Conservation (phyloP, 2,888 invertebrate species). For the Brachyptera putata region DNA sequence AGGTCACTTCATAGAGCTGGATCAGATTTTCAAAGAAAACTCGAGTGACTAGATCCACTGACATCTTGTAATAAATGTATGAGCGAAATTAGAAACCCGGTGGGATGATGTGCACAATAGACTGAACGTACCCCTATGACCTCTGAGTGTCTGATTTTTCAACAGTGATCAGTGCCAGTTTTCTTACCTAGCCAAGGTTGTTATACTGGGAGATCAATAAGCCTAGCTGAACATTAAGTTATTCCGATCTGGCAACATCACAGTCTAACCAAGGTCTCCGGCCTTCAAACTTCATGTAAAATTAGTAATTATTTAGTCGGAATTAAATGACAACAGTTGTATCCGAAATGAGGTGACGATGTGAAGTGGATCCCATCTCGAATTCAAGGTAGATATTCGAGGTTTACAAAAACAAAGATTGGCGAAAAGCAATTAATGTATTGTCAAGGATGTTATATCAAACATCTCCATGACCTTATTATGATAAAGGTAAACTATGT, state of each 20-base stretch:
- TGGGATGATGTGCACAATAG: conserved; percentile 1
- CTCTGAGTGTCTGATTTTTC: conserved; percentile 12
- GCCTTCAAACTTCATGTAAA: not conserved
- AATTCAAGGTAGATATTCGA: no score
- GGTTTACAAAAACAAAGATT: no score
- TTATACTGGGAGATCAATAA: conserved; percentile 4
- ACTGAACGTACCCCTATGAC: conserved; percentile 4
- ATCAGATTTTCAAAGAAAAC: no score
- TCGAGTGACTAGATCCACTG: no score
- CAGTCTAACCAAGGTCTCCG: conserved; percentile 7
- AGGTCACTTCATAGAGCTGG: no score
- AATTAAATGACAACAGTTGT: no score
- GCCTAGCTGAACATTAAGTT: conserved; percentile 13
- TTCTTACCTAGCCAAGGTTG: conserved; percentile 2
- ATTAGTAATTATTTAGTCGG: not conserved
- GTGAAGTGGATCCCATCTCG: no score
- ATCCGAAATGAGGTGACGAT: no score
- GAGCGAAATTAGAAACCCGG: no score
- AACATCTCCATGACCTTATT: conserved; percentile 11
- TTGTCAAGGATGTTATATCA: not conserved
- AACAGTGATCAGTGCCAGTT: not conserved
- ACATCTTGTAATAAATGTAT: no score
- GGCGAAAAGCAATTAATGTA: no score
- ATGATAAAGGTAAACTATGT: no score
- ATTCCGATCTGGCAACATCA: conserved; percentile 11